phyloP scores from a whole-genome alignment of 2,797 vertebrate genomes.

The Monodelphis domestica region DNA sequence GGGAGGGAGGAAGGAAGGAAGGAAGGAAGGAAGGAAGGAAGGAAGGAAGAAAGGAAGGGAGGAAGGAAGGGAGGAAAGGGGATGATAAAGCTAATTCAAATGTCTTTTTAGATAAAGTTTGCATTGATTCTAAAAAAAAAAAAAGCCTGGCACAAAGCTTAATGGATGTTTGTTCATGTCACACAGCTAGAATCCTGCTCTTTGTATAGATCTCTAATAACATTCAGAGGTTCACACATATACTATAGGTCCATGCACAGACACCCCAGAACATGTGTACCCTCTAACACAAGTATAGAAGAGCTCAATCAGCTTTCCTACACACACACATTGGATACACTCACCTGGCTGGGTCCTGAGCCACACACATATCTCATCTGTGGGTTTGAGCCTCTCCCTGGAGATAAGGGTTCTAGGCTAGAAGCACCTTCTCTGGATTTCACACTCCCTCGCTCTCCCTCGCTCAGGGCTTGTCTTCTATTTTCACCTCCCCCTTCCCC shows the following conservation, averaged over 20 bases:
- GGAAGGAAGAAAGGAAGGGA: too few relatives aligned
- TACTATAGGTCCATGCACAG: not conserved
- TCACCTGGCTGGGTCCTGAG: not conserved
- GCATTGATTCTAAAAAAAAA: too few relatives aligned
- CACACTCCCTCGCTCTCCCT: fast-evolving
- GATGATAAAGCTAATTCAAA: too few relatives aligned
- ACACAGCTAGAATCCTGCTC: not conserved
- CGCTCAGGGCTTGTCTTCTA: not conserved
- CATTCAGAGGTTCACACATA: not conserved
- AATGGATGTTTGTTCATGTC: not conserved
- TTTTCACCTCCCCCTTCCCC: not conserved
- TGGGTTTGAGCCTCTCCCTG: not conserved
- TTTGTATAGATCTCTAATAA: not conserved
- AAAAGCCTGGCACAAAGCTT: not conserved
- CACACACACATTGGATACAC: not conserved
- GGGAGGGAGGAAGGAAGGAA: too few relatives aligned
- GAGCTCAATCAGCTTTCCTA: not conserved
- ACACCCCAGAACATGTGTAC: not conserved
- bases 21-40: too few relatives aligned
- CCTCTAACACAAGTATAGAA: not conserved
- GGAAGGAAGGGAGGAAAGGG: too few relatives aligned
- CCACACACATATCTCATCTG: not conserved
- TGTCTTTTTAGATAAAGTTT: too few relatives aligned
- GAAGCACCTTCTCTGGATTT: not conserved
- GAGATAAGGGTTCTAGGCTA: not conserved